Evolutionary conservation across 2,797 vertebrate genomes (phyloP), one percentile per base, ranked within the genome.

Genomic region (Sebastes itinus): DNA sequence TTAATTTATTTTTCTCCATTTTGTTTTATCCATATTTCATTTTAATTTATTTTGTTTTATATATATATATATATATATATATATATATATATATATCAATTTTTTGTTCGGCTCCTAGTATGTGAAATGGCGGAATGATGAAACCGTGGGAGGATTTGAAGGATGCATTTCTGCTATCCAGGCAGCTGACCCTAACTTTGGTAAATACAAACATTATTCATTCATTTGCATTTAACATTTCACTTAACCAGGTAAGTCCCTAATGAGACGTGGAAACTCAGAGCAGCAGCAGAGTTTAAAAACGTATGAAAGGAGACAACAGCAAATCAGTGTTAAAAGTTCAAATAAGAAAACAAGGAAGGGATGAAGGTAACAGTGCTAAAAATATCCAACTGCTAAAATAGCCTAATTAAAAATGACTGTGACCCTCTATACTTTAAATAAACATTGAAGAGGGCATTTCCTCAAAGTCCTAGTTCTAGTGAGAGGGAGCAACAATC

Each of bases 111-210:
- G 3, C 61, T 71, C 35, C 18, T 71, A 97, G 97, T 97, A 95
- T 46, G 93, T 95, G 3, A 96, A 82, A 0, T 99, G 98, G 98
- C 91, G 91, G 70, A 98, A 96, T 27, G 93, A 99, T 85, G 92
- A 96, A 65, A 95, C 87, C 30, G 74, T 99, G 2, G 98, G 98
- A 62, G 99, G 98, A 82, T 87, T 98, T 13, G 97, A 98, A 63
- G 96, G 96, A 55, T 97, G 96, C 82, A 85, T 98, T 0, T 90
- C 96, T 9, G 95, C 95, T 35, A 78, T 99, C 49, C 95, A 93
- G 79, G 93, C 93, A 3, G 97, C 97, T 2, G 99, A 99, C 84
- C 98, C 98, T 0, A 82, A 95, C 88, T 99, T 99, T 61, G 96
- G 98, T 99, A 95, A 92, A 95, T 90, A 64, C 12, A 56, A 33